A percentile compares a stretch with the other conserved stretches of the same genome.
Conservation (phyloP, 2,797 vertebrate species). For the Oryzias sinensis region DNA sequence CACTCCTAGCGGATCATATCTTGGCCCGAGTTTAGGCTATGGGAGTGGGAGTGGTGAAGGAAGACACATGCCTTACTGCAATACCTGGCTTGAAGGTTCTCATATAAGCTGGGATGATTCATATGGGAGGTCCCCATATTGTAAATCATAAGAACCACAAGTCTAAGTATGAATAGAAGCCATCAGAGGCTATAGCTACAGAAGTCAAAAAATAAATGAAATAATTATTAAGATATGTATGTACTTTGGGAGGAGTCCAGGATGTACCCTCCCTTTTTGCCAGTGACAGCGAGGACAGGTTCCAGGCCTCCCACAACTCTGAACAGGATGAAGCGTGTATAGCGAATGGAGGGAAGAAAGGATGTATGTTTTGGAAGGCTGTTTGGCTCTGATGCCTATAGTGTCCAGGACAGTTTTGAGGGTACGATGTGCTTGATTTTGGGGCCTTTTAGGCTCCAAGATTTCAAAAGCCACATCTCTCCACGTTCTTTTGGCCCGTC, state of each 20-base stretch:
- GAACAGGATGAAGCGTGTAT: too few relatives aligned
- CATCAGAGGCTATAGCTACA: conserved; percentile 48
- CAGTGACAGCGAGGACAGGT: too few relatives aligned
- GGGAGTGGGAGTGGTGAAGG: conserved; percentile 56
- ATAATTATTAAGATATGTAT: conserved; percentile 48
- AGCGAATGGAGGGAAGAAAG: too few relatives aligned
- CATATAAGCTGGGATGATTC: conserved; percentile 59
- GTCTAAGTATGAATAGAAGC: conserved; percentile 30
- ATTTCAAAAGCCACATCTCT: conserved; percentile 32
- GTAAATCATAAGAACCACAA: conserved; percentile 58
- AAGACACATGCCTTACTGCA: conserved; percentile 47
- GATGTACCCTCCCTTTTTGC: too few relatives aligned
- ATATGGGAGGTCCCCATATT: conserved; percentile 64
- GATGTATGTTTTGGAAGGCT: conserved; percentile 41
- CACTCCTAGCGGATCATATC: conserved; percentile 61
- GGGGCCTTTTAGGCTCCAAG: conserved; percentile 30
- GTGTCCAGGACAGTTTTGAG: conserved; percentile 38
- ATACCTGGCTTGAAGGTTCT: conserved; percentile 57
- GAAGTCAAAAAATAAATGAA: conserved; percentile 46
- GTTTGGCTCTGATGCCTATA: conserved; percentile 22
- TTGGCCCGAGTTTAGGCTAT: conserved; percentile 62
- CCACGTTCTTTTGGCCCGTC: conserved; percentile 57
- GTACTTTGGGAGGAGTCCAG: too few relatives aligned
- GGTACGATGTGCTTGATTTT: conserved; percentile 41
- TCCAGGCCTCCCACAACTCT: too few relatives aligned